Evolutionary conservation across 2,113 vertebrate genomes (phyloP).

Genomic region (Anas platyrhynchos): DNA sequence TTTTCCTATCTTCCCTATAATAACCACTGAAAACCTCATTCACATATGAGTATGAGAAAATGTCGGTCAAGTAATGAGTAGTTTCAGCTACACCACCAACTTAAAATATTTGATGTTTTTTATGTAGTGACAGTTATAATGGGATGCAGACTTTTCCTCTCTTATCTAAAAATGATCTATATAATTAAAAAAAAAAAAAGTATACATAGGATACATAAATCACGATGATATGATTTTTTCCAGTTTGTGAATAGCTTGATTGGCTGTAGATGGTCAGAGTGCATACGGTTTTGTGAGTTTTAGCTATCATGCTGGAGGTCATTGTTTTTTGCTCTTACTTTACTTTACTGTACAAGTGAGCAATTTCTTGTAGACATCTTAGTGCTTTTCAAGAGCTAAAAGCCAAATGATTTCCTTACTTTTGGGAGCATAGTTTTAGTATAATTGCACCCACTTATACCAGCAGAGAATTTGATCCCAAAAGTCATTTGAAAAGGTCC

Average conservation of each 20-base stretch:
- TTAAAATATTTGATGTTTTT: not conserved
- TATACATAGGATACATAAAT: not conserved
- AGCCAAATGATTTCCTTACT: not conserved
- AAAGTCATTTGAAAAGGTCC: not conserved
- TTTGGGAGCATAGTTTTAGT: not conserved
- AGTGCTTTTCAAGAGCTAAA: not conserved
- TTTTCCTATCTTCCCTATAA: not conserved
- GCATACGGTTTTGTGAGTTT: not conserved
- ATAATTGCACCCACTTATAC: not conserved
- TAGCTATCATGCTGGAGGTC: not conserved
- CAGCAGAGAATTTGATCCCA: not conserved
- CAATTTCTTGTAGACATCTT: not conserved
- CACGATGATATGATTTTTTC: not conserved
- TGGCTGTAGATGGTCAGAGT: not conserved
- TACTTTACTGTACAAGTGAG: not conserved
- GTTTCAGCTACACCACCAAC: not conserved
- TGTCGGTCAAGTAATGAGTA: not conserved
- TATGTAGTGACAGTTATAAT: not conserved
- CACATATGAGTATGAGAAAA: not conserved
- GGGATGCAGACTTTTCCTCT: not conserved
- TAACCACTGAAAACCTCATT: not conserved
- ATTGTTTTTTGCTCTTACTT: not conserved
- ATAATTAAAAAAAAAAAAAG: not conserved
- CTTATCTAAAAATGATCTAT: not conserved
- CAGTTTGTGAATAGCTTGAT: not conserved